phyloP scores from a whole-genome alignment of 2,797 vertebrate species.

The Oophaga sylvatica region DNA sequence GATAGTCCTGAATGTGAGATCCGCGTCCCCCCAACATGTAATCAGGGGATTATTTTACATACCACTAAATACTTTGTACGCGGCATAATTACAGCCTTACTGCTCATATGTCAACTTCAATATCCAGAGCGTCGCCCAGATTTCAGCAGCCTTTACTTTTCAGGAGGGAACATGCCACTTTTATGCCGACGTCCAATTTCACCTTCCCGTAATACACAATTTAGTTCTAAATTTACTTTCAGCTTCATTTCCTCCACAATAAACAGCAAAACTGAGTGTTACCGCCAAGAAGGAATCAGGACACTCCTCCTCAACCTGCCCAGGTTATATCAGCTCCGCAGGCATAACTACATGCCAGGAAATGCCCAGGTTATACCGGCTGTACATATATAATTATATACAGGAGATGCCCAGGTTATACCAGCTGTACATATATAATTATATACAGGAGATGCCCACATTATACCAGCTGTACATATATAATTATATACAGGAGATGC shows the following conservation, averaged over 20 bases:
- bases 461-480: too few species aligned
- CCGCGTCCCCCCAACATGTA: constrained; percentile 48
- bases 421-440: too few species aligned
- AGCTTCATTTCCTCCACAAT: constrained; percentile 28
- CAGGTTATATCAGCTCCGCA: neutral
- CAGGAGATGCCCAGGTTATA: too few species aligned
- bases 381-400: neutral
- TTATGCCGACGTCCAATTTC: constrained; percentile 43
- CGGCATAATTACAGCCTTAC: constrained; percentile 54
- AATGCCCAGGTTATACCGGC: neutral
- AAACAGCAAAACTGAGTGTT: constrained; percentile 9
- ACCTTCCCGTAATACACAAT: constrained; percentile 58
- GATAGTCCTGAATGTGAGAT: constrained; percentile 40
- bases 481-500: too few species aligned
- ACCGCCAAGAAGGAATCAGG: neutral
- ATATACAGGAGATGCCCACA: too few species aligned
- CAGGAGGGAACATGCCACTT: constrained; percentile 44
- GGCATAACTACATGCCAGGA: neutral
- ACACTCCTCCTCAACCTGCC: neutral
- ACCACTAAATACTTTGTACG: constrained; percentile 54
- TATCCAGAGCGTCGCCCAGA: constrained; percentile 50
- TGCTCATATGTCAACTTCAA: constrained; percentile 57
- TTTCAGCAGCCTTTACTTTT: constrained; percentile 41
- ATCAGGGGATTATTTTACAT: constrained; percentile 58
- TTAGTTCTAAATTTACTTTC: constrained; percentile 57